These are phyloP conservation scores for Crotalus viridis DNA, from an alignment of 2,113 vertebrate genomes.

Conservation along the genomic window DNA sequence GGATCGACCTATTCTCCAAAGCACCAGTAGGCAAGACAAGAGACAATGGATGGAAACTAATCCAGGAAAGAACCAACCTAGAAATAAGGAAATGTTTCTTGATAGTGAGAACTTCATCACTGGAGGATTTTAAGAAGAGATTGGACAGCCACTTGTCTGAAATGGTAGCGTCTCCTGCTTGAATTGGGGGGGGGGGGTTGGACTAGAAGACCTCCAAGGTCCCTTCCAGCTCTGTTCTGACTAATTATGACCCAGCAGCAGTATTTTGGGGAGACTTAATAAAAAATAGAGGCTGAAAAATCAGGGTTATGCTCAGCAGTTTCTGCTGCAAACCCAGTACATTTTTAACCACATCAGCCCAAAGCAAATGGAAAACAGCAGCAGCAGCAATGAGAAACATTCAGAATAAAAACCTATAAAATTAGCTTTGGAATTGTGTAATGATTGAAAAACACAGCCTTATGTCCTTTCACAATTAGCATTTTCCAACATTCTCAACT, in stretches of 20 bases:
- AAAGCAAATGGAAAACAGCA: not conserved
- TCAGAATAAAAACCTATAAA: not conserved
- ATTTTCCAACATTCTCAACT: not conserved
- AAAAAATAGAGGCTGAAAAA: not conserved
- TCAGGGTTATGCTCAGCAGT: not conserved
- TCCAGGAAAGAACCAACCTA: no score
- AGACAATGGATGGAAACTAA: no score
- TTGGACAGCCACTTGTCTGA: no score
- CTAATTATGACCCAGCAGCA: not conserved
- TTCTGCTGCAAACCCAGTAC: not conserved
- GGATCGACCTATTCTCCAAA: no score
- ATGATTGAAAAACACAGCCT: not conserved
- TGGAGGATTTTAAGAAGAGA: no score
- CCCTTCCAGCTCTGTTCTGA: no score
- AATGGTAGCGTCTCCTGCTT: no score
- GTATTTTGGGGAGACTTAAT: not conserved
- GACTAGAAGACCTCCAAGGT: no score
- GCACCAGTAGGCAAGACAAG: no score
- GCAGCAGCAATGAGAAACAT: not conserved
- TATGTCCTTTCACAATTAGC: not conserved
- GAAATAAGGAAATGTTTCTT: no score
- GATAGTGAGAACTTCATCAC: no score
- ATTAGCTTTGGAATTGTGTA: not conserved
- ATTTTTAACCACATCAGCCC: not conserved
- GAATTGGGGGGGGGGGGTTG: no score